Evolutionary conservation across 2,113 vertebrate species (phyloP), one percentile per base, ranked within the genome.

Genomic region (Nibea albiflora): DNA sequence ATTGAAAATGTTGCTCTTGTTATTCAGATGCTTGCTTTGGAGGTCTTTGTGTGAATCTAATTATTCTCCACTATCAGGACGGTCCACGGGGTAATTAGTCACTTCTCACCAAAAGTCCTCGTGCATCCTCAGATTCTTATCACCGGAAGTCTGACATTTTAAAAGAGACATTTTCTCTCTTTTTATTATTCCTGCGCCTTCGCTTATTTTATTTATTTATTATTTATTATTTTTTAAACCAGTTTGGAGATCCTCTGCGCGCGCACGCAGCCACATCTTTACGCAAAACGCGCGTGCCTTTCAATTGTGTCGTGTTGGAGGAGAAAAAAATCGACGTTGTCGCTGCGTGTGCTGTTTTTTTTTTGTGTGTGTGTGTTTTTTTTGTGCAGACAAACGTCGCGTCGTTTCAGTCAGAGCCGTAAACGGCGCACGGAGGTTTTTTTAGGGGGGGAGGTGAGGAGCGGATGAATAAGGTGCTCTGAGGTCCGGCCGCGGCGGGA

Each of bases 21-120:
- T 93, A 93, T 94, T 93, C 92, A 92, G 92, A 91, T 90, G 91
- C 89, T 65, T 90, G 82, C 87, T 93, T 88, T 17, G 88, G 35
- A 39, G 83, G 80, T 92, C 91, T 92, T 94, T 94, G 93, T 94
- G 90, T 80, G 80, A 56, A 83, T 95, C 89, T 94, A 94, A 95
- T 95, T 94, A 94, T 94, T 95, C 88, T 92, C 83, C 83, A 80
- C 92, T 93, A 93, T 94, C 93, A 92, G 92, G 89, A 92, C 85
- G 88, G 93, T 92, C 91, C 93, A 94, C 87, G 50, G 92, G 90
- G 90, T 95, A 95, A 95, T 95, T 95, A 93, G 92, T 92, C 89
- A 93, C 90, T 91, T 93, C 88, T 93, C 90, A 90, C 90, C 88
- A 80, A 93, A 39, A 92, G 90, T 93, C 92, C 89, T 92, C 90